These are phyloP conservation scores for Sitta europaea DNA, from an alignment of 2,113 vertebrate species.

Conservation along the genomic window DNA sequence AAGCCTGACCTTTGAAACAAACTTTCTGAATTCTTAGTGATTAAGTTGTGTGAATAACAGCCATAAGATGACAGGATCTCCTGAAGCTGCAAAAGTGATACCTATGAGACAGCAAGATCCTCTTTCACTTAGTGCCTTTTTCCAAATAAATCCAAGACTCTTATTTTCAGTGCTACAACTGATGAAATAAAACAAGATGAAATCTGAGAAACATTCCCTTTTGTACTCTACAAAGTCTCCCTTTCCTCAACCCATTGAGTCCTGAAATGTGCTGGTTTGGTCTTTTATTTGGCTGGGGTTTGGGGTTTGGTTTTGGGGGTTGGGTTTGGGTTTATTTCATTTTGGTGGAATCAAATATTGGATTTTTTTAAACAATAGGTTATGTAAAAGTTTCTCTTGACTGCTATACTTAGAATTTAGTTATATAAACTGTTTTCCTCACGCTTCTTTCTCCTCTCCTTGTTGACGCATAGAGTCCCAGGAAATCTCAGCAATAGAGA, in stretches of 20 bases:
- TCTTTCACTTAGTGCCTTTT: not conserved
- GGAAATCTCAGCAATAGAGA: constrained; percentile 11
- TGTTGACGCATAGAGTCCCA: not conserved
- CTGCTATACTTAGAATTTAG: constrained; percentile 21
- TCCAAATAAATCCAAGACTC: not conserved
- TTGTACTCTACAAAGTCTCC: not conserved
- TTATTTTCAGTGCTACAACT: not conserved
- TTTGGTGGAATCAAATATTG: not conserved
- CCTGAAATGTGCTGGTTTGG: not conserved
- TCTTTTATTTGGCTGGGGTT: not conserved
- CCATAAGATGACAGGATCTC: not conserved
- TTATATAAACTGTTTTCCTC: constrained; percentile 54
- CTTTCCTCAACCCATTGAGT: not conserved
- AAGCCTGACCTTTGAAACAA: not conserved
- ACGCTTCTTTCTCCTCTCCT: constrained; percentile 2
- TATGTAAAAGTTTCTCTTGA: constrained; percentile 7
- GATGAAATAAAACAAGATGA: not conserved
- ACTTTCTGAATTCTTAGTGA: not conserved
- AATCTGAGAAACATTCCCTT: not conserved
- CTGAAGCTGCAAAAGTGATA: not conserved
- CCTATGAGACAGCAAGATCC: not conserved
- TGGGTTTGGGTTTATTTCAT: not conserved
- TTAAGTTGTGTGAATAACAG: not conserved
- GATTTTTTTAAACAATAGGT: not conserved
- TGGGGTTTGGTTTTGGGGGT: not conserved